Evolutionary conservation across 2,888 invertebrate species (phyloP).

Genomic region (Teleogryllus oceanicus): DNA sequence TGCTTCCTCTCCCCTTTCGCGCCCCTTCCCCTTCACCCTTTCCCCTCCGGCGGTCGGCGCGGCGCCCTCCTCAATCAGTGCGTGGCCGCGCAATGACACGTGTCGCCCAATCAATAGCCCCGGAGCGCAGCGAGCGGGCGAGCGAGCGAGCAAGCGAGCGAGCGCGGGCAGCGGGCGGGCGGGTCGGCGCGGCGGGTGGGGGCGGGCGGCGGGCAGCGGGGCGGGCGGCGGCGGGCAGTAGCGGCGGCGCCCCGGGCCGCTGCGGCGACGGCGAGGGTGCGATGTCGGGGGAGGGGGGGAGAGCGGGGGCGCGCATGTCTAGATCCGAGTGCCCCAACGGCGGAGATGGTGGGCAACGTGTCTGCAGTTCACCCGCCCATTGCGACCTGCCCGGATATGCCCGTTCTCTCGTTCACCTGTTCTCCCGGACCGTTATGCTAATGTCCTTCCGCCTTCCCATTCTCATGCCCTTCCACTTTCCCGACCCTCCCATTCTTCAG

Average conservation of each 20-base stretch:
- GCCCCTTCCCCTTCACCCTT: background rate
- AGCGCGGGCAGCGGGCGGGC: background rate
- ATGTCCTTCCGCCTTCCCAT: no score
- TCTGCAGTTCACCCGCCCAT: no score
- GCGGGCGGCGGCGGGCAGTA: background rate
- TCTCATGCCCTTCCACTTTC: no score
- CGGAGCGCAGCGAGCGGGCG: background rate
- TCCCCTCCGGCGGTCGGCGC: background rate
- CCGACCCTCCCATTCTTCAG: no score
- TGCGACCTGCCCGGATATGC: no score
- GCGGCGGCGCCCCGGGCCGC: background rate
- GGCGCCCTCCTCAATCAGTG: slow-evolving; percentile 10
- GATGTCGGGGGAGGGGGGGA: no score
- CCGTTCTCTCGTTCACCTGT: no score
- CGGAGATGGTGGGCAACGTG: no score
- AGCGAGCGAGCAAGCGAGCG: background rate
- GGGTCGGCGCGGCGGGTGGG: background rate
- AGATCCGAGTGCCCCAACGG: no score
- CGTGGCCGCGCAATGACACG: slow-evolving; percentile 7
- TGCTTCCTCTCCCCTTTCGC: background rate
- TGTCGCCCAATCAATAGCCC: slow-evolving; percentile 18
- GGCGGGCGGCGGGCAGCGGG: background rate
- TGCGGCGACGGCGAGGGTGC: no score
- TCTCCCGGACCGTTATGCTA: no score
- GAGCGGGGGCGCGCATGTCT: no score